Evolutionary conservation across 2,797 vertebrate genomes (phyloP).

Genomic region (Sebastes steindachneri): DNA sequence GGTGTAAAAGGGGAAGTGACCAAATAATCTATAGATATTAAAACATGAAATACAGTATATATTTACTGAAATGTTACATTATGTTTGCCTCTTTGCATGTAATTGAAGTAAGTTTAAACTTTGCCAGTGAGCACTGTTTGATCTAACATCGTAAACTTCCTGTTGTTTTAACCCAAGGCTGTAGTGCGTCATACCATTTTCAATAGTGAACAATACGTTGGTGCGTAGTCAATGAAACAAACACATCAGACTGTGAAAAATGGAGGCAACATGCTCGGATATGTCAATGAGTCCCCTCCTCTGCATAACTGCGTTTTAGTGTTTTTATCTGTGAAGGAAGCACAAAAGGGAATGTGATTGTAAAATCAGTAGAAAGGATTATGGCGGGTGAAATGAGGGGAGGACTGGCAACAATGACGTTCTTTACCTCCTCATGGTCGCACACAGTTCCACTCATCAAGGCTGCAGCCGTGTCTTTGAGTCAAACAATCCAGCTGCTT

Average conservation of each 20-base stretch:
- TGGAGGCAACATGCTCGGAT: not conserved
- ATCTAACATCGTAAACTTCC: not conserved
- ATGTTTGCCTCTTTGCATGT: not conserved
- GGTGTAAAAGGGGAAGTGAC: not conserved
- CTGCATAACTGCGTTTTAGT: constrained; percentile 10
- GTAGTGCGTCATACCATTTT: not conserved
- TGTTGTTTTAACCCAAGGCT: not conserved
- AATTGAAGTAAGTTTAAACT: not conserved
- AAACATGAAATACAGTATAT: not conserved
- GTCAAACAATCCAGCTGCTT: constrained; percentile 76
- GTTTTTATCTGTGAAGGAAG: constrained; percentile 28
- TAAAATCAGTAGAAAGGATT: constrained; percentile 55
- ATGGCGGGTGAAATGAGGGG: constrained; percentile 53
- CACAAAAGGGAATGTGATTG: constrained; percentile 60
- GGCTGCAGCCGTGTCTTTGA: constrained; percentile 72
- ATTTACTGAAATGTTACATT: not conserved
- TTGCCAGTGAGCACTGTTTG: not conserved
- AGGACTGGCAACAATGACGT: constrained; percentile 64
- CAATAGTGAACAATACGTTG: not conserved
- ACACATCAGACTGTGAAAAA: constrained; percentile 4
- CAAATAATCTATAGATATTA: not conserved
- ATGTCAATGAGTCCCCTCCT: constrained; percentile 3
- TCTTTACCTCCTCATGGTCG: constrained; percentile 69
- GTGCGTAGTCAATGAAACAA: constrained; percentile 4
- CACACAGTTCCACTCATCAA: constrained; percentile 70